Evolutionary conservation across 2,888 invertebrate species (phyloP), one percentile per base, ranked within the genome.

Genomic region (Andrena marginata): DNA sequence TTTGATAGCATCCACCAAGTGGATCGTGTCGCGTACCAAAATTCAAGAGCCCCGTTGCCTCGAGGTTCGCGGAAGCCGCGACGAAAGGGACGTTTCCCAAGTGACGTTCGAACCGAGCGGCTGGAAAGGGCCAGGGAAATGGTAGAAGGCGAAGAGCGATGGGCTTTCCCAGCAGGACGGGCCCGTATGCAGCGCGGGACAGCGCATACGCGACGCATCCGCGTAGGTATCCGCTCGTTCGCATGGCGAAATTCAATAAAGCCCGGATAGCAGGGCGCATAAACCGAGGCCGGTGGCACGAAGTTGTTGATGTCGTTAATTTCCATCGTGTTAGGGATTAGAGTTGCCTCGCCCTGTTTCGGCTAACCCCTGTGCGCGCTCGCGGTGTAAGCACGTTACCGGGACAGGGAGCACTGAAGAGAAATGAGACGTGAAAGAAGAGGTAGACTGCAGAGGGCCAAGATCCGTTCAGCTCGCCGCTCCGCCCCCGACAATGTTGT

Each of bases 221-320:
- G 48, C 42, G 10, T 62, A 35, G 31, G 49, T 49, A 49, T 68
- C 42, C 35, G 49, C 35, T 54, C 68, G 65, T 77, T 80, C 82
- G 49, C 63, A 62, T 69, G 80, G 35, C 54, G 73, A 81, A 85
- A 86, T 86, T 86, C 80, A 82, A 86, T 86, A 82, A 86, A 70
- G 64, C 60, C 60, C 42, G 67, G 77, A 72, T 74, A 74, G 29
- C 59, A 62, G 29, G 73, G 60, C 31, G 77, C 65, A 59, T 60
- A 65, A 84, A 76, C 67, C 71, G 56, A 26, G 26, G 60, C 65
- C 65, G 76, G 73, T 72, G 71, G 69, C 76, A 65, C 60, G 63
- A 85, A 86, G 78, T 88, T 81, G 86, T 85, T 86, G 87, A 88
- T 84, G 84, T 88, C 80, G 87, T 88, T 88, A 88, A 88, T 87